phyloP scores from a whole-genome alignment of 1,140 invertebrate genomes.

The Wiebesia pumilae region DNA sequence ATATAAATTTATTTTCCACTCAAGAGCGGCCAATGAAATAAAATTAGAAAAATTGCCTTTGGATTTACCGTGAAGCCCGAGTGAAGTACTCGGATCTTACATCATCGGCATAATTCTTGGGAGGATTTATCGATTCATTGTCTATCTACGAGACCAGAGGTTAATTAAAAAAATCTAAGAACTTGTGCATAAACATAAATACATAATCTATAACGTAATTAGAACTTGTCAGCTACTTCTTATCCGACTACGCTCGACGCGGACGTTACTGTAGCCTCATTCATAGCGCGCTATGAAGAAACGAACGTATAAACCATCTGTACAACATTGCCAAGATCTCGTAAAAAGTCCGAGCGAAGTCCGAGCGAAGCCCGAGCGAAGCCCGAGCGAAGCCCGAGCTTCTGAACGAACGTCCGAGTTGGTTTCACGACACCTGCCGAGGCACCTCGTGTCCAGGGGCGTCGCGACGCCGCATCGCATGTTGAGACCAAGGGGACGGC shows the following conservation, averaged over 20 bases:
- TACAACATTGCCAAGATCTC: neutral
- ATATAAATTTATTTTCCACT: too few species aligned
- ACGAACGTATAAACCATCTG: neutral
- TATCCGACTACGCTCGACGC: neutral
- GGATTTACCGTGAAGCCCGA: neutral
- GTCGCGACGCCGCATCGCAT: too few species aligned
- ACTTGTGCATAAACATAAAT: neutral
- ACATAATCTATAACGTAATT: neutral
- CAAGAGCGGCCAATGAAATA: too few species aligned
- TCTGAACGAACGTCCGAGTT: too few species aligned
- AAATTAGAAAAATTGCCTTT: too few species aligned
- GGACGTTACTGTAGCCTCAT: neutral
- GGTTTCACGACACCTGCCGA: too few species aligned
- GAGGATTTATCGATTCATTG: constrained; percentile 8
- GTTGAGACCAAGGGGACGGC: too few species aligned
- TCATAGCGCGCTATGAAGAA: neutral
- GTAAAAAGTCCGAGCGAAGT: neutral
- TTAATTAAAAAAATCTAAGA: constrained; percentile 2
- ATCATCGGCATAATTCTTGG: neutral
- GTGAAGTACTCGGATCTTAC: neutral
- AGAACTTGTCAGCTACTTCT: neutral
- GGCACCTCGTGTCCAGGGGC: too few species aligned
- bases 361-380: too few species aligned
- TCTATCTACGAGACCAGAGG: neutral
- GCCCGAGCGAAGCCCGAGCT: too few species aligned